phyloP scores from a whole-genome alignment of 2,797 vertebrate species.

The Pitangus sulphuratus region DNA sequence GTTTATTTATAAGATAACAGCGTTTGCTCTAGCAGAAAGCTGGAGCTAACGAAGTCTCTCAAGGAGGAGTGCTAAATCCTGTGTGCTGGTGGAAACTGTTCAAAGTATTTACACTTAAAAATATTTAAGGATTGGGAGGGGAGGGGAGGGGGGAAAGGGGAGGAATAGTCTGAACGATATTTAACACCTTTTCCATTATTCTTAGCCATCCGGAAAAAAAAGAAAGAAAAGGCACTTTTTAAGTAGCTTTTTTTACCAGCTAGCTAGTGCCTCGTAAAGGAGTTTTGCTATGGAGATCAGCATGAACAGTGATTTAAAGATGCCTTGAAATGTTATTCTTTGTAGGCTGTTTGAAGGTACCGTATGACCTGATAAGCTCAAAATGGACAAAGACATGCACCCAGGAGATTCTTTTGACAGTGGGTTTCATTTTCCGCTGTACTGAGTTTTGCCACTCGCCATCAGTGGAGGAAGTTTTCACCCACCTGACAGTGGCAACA shows the following conservation, averaged over 20 bases:
- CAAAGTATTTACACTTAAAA: slow-evolving; percentile 27
- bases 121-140: not conserved
- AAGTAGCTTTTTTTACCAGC: not conserved
- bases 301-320: not conserved
- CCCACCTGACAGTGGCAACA: slow-evolving; percentile 42
- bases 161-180: not conserved
- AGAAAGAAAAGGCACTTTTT: not conserved
- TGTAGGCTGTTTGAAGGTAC: not conserved
- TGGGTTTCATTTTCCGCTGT: slow-evolving; percentile 43
- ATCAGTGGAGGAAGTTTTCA: slow-evolving; percentile 38
- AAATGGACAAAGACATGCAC: not conserved
- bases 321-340: not conserved
- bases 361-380: not conserved
- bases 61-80: not conserved
- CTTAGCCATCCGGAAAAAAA: not conserved
- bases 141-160: not conserved
- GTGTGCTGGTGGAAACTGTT: slow-evolving; percentile 40
- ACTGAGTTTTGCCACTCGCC: slow-evolving; percentile 15
- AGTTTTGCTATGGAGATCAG: not conserved
- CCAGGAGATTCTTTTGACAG: slow-evolving; percentile 40
- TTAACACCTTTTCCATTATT: slow-evolving; percentile 3
- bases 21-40: slow-evolving; percentile 9
- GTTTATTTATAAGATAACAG: slow-evolving; percentile 60
- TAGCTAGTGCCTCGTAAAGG: not conserved
- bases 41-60: not conserved